These are phyloP conservation scores for Erithacus rubecula DNA, from an alignment of 2,797 vertebrate genomes.

Conservation along the genomic window DNA sequence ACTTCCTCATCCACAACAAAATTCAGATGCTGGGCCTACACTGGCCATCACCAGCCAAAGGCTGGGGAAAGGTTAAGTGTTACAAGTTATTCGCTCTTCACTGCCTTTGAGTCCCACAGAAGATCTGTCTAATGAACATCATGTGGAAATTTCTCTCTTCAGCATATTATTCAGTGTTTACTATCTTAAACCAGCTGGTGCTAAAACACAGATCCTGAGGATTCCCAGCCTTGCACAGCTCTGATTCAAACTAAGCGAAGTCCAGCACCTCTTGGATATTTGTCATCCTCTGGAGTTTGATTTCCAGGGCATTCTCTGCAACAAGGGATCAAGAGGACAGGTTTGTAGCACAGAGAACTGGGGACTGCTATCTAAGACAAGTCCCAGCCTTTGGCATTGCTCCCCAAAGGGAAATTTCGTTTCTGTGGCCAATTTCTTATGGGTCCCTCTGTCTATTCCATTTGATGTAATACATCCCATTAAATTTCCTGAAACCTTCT, in stretches of 20 bases:
- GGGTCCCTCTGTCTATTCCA: background rate
- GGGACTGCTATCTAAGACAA: background rate
- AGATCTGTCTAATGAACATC: background rate
- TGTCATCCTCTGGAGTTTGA: background rate
- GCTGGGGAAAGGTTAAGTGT: background rate
- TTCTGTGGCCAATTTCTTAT: background rate
- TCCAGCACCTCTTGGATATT: background rate
- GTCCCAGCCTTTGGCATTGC: background rate
- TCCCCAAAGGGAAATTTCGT: background rate
- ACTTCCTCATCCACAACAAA: background rate
- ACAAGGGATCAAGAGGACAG: background rate
- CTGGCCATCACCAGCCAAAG: background rate
- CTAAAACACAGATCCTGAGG: background rate
- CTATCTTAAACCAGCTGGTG: background rate
- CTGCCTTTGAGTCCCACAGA: background rate
- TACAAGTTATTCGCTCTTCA: background rate
- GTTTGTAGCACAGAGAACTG: background rate
- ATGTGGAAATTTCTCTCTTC: background rate
- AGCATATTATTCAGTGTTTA: background rate
- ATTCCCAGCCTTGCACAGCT: background rate
- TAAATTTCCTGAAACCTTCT: background rate
- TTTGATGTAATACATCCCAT: background rate
- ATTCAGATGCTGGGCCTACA: background rate
- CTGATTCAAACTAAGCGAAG: background rate
- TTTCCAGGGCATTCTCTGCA: background rate